Base-by-base conservation (phyloP, 2,797 vertebrate genomes). In the Acanthis flammea region DNA sequence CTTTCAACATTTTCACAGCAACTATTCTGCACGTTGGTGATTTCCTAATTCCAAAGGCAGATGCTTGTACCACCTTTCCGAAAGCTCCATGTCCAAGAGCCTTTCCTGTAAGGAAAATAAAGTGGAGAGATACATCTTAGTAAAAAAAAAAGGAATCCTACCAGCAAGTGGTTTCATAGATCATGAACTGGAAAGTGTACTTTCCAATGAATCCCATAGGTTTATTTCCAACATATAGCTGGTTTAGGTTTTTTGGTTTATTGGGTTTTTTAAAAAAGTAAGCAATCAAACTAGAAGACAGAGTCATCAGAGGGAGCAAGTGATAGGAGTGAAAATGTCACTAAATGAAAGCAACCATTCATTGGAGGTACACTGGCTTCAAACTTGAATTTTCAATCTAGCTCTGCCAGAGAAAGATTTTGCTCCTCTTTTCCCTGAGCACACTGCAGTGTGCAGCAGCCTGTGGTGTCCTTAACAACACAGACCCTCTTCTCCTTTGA, bases 1-100 rank as follows among this genome's bases (percentile, higher is more conserved):
- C 99, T 99, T 99, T 99, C 79, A 99, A 97, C 99, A 99, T 99
- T 96, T 99, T 99, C 53, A 99, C 99, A 47, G 99, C 99, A 83
- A 99, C 99, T 9, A 98, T 99, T 93, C 97, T 98, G 97, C 98
- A 99, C 6, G 98, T 98, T 86, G 98, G 97, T n/a, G 98, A 97
- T 83, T 97, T 98, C 86, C 98, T 98, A 66, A 99, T 99, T 79
- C 99, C 99, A 78, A 99, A 99, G 8, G 99, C 99, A 41, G 98
- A 98, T 1, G 99, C 99, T 97, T 99, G 99, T 58, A 99, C 98
- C 93, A 99, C 99, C 95, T 98, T 99, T 39, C 99, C 99, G 30
- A 99, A 99, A 63, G 99, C 99, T 62, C 99, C 99, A 1, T 98
- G 98, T 53, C 99, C 99, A 63, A 99, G 98, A 41, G 98, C 98